Base-by-base conservation (phyloP, 1,140 invertebrate species). In the Eriocheir sinensis region DNA sequence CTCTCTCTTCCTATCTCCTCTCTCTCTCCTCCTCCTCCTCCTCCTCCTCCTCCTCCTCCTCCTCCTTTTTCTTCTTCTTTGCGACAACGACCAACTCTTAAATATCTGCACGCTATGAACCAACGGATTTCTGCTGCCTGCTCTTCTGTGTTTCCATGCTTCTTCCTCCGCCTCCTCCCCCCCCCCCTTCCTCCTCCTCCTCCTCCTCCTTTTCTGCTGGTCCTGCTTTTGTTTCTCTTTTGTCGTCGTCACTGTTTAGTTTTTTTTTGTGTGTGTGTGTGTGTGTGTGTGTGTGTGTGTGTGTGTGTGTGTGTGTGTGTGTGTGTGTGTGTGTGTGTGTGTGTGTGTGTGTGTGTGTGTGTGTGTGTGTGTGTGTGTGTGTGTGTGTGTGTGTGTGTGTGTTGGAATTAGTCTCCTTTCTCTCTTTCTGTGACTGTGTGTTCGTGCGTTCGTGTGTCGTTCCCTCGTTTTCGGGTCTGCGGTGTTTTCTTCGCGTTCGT, bases 361-460 rank as follows among this genome's bases (percentile, higher is more conserved):
- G n/a, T n/a, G n/a, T n/a, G n/a, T n/a, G n/a, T n/a, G 53, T 12
- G 53, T 72, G 53, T 72, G 53, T 72, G 53, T 72, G 53, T 72
- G 53, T 72, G 53, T 72, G 53, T 72, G 53, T 72, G 53, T 72
- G 53, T 72, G 53, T 72, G 53, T 72, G 53, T 72, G 53, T 72
- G 53, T n/a, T n/a, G n/a, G n/a, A n/a, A n/a, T n/a, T n/a, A n/a
- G n/a, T n/a, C n/a, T n/a, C n/a, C n/a, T n/a, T n/a, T n/a, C n/a
- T n/a, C n/a, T n/a, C n/a, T n/a, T n/a, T n/a, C n/a, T n/a, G n/a
- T n/a, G n/a, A n/a, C n/a, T 72, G 53, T 72, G 53, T 72, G 53
- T 72, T 12, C 27, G 53, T 72, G 53, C 27, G 53, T 72, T 12
- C 27, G 53, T 72, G 53, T 72, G 53, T 72, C 53, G 12, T n/a